Conservation (phyloP, 2,888 invertebrate species). For the Panopea generosa region DNA sequence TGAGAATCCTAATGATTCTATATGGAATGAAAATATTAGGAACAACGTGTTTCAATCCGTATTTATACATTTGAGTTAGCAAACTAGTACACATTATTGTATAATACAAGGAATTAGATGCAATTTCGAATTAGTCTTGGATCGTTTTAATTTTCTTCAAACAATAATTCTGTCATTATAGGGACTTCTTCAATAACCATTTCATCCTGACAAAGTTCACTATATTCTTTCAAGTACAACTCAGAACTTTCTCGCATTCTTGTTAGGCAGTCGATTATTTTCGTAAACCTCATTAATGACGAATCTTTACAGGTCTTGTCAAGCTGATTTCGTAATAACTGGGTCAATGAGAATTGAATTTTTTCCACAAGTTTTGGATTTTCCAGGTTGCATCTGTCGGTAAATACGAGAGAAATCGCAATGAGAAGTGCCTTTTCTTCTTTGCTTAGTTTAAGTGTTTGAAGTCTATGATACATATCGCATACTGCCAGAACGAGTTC, state of each 20-base stretch:
- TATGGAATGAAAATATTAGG: too few relatives aligned
- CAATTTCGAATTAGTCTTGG: too few relatives aligned
- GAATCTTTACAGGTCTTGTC: neutral
- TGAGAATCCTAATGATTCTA: too few relatives aligned
- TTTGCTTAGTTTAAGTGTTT: slow-evolving; percentile 36
- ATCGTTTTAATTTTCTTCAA: too few relatives aligned
- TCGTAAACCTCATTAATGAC: slow-evolving; percentile 22
- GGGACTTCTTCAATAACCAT: slow-evolving; percentile 33
- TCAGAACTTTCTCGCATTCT: slow-evolving; percentile 34
- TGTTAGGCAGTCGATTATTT: slow-evolving; percentile 34
- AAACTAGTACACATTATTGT: too few relatives aligned
- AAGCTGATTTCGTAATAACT: slow-evolving; percentile 13
- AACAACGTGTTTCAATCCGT: too few relatives aligned
- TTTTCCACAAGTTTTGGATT: slow-evolving; percentile 34
- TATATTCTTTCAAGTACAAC: slow-evolving; percentile 39
- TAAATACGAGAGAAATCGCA: slow-evolving; percentile 26
- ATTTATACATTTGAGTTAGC: too few relatives aligned
- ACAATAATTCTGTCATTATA: slow-evolving; percentile 25
- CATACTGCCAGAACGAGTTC: neutral
- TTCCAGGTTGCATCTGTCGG: slow-evolving; percentile 44
- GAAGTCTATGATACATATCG: slow-evolving; percentile 13
- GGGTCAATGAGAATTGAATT: slow-evolving; percentile 28
- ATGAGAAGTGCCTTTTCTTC: slow-evolving; percentile 46
- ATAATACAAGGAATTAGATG: too few relatives aligned
- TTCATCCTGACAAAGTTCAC: slow-evolving; percentile 38